phyloP scores from a whole-genome alignment of 2,888 invertebrate species.

The Linnaemya tessellans region DNA sequence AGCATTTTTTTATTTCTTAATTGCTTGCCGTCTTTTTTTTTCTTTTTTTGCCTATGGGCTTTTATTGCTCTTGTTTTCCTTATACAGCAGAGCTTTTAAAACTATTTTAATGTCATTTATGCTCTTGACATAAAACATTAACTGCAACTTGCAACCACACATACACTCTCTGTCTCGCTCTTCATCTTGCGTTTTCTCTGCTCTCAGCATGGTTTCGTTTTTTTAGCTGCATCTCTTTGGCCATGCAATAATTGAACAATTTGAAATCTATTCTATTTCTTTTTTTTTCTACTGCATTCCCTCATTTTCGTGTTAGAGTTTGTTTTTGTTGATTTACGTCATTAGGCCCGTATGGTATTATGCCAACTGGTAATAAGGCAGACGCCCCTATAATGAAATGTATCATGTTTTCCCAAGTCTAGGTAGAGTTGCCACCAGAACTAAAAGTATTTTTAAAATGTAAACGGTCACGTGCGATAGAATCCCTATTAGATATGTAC shows the following conservation, averaged over 20 bases:
- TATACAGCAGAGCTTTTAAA: conserved; percentile 43
- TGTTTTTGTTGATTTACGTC: conserved; percentile 59
- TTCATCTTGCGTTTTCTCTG: background rate
- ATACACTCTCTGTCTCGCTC: conserved; percentile 15
- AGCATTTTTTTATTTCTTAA: conserved; percentile 39
- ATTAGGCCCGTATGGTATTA: conserved; percentile 38
- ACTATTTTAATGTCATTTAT: conserved; percentile 73
- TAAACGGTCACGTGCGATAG: background rate
- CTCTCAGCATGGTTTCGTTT: background rate
- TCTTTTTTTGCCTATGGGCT: conserved; percentile 31
- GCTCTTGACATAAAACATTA: conserved; percentile 75
- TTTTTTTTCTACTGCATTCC: conserved; percentile 18
- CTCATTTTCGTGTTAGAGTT: conserved; percentile 22
- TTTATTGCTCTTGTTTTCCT: conserved; percentile 19
- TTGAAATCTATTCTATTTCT: background rate
- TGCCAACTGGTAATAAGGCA: conserved; percentile 22
- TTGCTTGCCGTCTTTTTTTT: conserved; percentile 36
- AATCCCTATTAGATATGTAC: too few relatives aligned
- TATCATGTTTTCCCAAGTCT: background rate
- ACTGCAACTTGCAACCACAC: background rate
- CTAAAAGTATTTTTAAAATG: background rate
- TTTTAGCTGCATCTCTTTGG: background rate
- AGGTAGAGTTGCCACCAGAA: background rate
- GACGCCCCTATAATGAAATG: conserved; percentile 25
- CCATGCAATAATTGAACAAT: conserved; percentile 17